A percentile compares a stretch with the other conserved stretches of the same genome.
phyloP scores from a whole-genome alignment of 64 coral and sea anemone genomes.

The Platygyra sinensis region DNA sequence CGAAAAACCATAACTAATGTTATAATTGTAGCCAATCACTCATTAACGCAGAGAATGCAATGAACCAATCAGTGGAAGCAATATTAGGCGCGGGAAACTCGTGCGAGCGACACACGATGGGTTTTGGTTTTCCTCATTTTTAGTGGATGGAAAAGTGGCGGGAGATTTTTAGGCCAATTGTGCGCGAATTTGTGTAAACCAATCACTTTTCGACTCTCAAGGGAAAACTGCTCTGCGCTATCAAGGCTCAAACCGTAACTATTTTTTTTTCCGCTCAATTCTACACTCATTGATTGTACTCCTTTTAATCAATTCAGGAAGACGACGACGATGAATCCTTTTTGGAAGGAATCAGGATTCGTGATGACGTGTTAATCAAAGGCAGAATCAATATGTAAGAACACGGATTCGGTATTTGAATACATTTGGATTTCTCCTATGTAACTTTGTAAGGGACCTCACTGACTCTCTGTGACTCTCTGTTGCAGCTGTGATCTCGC shows the following conservation, averaged over 20 bases:
- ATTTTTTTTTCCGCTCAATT: neutral
- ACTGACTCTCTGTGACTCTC: neutral
- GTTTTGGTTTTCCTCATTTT: neutral
- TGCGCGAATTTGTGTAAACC: too few species aligned
- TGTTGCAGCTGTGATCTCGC: slow-evolving; percentile 80
- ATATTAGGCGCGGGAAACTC: too few species aligned
- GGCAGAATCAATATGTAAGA: slow-evolving; percentile 85
- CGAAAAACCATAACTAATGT: too few species aligned
- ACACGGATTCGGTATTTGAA: neutral
- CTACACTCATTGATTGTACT: neutral
- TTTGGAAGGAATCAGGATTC: slow-evolving; percentile 72
- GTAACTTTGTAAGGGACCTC: neutral
- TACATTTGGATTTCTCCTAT: neutral
- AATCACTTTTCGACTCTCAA: too few species aligned
- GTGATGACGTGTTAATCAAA: slow-evolving; percentile 71
- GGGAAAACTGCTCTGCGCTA: too few species aligned
- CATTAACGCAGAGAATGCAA: too few species aligned
- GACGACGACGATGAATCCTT: slow-evolving; percentile 81
- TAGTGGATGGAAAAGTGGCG: too few species aligned
- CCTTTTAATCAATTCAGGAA: neutral
- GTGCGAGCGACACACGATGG: too few species aligned
- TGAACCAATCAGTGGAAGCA: too few species aligned
- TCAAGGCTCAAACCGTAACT: too few species aligned
- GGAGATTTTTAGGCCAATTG: too few species aligned
- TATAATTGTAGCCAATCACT: too few species aligned